A percentile compares a stretch with the other conserved stretches of the same genome.
Evolutionary conservation across 2,888 invertebrate species (phyloP).

Genomic region (Octonoba sinensis): DNA sequence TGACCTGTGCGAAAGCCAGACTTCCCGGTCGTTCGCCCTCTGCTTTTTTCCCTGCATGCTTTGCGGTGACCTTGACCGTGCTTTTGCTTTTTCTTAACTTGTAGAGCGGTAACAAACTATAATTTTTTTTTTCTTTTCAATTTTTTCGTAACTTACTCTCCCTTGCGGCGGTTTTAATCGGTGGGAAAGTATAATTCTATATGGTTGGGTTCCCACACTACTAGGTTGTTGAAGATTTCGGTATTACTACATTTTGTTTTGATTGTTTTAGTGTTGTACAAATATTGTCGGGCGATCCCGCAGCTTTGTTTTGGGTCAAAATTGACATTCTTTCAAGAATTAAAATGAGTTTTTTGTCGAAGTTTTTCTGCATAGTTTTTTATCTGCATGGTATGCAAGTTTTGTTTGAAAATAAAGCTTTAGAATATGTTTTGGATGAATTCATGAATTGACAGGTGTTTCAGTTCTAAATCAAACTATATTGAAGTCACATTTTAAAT

Average conservation of each 20-base stretch:
- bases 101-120: constrained; percentile 34
- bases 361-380: no score
- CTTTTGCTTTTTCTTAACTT: constrained; percentile 20
- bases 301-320: no score
- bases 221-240: neutral
- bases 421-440: no score
- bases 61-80: constrained; percentile 58
- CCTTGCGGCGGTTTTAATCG: constrained; percentile 33
- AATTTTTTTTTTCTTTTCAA: constrained; percentile 44
- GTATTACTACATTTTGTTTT: neutral
- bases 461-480: no score
- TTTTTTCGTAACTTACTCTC: constrained; percentile 55
- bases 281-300: no score
- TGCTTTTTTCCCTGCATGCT: constrained; percentile 54
- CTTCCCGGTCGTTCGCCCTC: constrained; percentile 59
- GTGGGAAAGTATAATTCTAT: constrained; percentile 51
- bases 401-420: no score
- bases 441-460: no score
- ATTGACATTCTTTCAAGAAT: no score
- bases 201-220: constrained; percentile 59
- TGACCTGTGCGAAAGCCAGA: constrained; percentile 29
- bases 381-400: no score
- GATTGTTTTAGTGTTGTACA: neutral
- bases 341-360: no score
- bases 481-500: no score